A percentile compares a stretch with the other conserved stretches of the same genome.
These are phyloP conservation scores for Alosa alosa DNA, from an alignment of 2,113 vertebrate genomes.

Conservation along the genomic window DNA sequence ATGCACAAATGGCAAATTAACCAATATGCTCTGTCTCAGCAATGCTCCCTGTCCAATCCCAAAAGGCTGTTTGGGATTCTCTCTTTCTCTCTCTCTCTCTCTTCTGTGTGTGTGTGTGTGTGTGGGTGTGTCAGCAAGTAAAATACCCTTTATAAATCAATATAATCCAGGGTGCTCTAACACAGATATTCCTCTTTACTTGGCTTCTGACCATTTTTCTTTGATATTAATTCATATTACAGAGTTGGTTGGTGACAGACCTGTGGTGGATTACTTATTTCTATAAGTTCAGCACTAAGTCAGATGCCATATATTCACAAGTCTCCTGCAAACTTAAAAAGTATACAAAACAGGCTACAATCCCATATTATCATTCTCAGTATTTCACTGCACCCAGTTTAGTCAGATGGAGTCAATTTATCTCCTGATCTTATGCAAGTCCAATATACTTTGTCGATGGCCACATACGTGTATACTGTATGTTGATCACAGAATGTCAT, in stretches of 20 bases:
- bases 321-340: neutral
- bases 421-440: neutral
- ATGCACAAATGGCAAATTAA: conserved; percentile 63
- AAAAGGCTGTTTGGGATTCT: conserved; percentile 5
- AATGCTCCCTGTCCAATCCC: neutral
- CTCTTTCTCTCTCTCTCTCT: conserved; percentile 17
- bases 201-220: neutral
- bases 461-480: conserved; percentile 9
- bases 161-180: neutral
- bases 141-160: neutral
- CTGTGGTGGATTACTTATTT: too few relatives aligned
- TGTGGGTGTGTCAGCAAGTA: neutral
- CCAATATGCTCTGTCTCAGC: conserved; percentile 45
- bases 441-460: neutral
- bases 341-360: neutral
- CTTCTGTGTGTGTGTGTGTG: neutral
- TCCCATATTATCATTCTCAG: neutral
- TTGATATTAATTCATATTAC: neutral
- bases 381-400: neutral
- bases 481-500: conserved; percentile 41
- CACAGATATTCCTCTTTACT: neutral
- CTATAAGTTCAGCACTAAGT: neutral
- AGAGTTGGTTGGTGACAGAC: neutral
- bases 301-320: neutral
- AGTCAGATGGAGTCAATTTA: neutral